These are phyloP conservation scores for Torymus texanus DNA, from an alignment of 2,888 invertebrate species.

Conservation along the genomic window DNA sequence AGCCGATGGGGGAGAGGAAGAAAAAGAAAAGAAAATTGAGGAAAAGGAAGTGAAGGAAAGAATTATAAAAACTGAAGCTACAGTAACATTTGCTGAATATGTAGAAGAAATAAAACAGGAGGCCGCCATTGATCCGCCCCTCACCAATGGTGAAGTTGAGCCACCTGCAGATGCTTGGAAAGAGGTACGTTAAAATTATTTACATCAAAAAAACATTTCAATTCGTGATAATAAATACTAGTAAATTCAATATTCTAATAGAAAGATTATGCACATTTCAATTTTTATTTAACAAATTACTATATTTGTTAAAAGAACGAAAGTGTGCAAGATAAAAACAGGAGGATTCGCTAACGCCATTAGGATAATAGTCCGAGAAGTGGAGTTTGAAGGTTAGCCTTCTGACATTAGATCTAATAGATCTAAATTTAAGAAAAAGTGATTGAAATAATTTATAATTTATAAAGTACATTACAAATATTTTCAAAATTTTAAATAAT, in stretches of 20 bases:
- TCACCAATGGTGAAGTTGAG: constrained; percentile 61
- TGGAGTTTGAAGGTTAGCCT: constrained; percentile 72
- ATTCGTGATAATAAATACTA: too few relatives aligned
- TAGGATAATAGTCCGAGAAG: constrained; percentile 64
- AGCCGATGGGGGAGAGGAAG: constrained; percentile 67
- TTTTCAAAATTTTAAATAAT: constrained; percentile 2
- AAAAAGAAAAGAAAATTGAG: constrained; percentile 51
- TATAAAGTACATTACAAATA: neutral
- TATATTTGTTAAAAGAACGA: constrained; percentile 21
- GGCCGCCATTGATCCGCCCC: neutral
- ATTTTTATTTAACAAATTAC: constrained; percentile 2
- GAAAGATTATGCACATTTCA: neutral
- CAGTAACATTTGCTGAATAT: neutral
- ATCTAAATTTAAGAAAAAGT: constrained; percentile 2
- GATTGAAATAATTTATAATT: neutral
- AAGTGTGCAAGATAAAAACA: constrained; percentile 66
- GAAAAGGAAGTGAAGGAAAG: constrained; percentile 6
- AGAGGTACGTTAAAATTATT: constrained; percentile 74
- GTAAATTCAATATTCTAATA: too few relatives aligned
- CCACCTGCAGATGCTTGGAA: constrained; percentile 77
- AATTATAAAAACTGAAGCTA: constrained; percentile 6
- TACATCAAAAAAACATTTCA: too few relatives aligned
- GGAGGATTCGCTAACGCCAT: constrained; percentile 72
- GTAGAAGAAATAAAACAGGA: neutral
- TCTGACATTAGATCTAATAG: constrained; percentile 61